Base-by-base conservation (phyloP, 2,113 vertebrate species). In the Nycticryphes semicollaris region DNA sequence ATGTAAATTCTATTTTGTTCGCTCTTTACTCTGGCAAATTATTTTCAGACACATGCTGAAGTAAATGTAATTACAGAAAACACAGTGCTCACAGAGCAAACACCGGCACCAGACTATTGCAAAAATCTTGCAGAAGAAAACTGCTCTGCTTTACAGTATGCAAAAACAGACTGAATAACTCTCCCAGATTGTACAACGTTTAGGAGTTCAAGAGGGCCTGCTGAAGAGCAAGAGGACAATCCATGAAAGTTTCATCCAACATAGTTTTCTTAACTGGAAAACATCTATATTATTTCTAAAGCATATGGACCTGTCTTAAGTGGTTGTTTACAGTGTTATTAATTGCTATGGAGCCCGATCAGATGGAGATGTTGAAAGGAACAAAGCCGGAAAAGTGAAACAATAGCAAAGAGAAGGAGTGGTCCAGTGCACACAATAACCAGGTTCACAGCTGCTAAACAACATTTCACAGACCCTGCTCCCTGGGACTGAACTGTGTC, bases 351-450 rank as follows among this genome's bases (percentile, higher is more conserved):
- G 81, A 84, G 51, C 57, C 89, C 48, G 51, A 84, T 95, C 84
- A 78, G 66, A 82, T 76, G 89, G 91, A 94, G 92, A 94, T 53
- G 35, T 91, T 69, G 84, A 89, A 96, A 96, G 74, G 89, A 96
- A 93, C 77, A 93, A 82, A 87, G 91, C 84, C 94, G 89, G 96
- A 97, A 97, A 91, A 95, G 53, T 12, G 12, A 85, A 95, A 97
- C 96, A 97, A 97, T 96, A 89, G 91, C 69, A 57, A 89, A 91
- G 60, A 89, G 66, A 24, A 95, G 95, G 94, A 95, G 94, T 69
- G 69, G 87, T 62, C 62, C 75, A 25, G 35, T 19, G 27, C 25
- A 69, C 53, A 95, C 57, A 95, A 95, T 95, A 82, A 73, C 35
- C 94, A 96, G 87, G 81, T 96, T 84, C 84, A 89, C 87, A 96